Evolutionary conservation across 2,888 invertebrate species (phyloP).

Genomic region (Erpobdella octoculata): DNA sequence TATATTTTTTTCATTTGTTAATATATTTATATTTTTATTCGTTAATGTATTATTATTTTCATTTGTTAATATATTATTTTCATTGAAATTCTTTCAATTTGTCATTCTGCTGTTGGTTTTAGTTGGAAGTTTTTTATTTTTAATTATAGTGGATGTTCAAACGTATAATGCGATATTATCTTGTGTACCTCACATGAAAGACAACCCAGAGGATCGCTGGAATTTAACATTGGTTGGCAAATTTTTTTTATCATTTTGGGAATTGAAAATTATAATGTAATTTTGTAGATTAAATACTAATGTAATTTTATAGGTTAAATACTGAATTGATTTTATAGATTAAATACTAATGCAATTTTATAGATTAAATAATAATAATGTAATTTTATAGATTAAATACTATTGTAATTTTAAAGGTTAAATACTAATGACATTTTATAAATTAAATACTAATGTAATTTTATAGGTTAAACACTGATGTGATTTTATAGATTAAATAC

Average conservation of each 20-base stretch:
- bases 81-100: neutral
- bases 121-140: too few species aligned
- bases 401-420: too few species aligned
- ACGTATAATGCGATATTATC: neutral
- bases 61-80: neutral
- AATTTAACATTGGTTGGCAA: neutral
- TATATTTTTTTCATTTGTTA: too few species aligned
- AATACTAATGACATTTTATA: too few species aligned
- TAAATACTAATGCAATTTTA: neutral
- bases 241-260: neutral
- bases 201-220: neutral
- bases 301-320: too few species aligned
- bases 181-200: neutral
- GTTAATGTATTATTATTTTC: neutral
- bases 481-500: neutral
- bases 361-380: too few species aligned
- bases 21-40: neutral
- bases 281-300: too few species aligned
- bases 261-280: too few species aligned
- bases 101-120: too few species aligned
- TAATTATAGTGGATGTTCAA: neutral
- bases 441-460: too few species aligned
- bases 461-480: neutral
- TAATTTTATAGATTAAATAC: too few species aligned
- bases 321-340: neutral